These are phyloP conservation scores for Balaeniceps rex DNA, from an alignment of 2,113 vertebrate genomes.

Conservation along the genomic window DNA sequence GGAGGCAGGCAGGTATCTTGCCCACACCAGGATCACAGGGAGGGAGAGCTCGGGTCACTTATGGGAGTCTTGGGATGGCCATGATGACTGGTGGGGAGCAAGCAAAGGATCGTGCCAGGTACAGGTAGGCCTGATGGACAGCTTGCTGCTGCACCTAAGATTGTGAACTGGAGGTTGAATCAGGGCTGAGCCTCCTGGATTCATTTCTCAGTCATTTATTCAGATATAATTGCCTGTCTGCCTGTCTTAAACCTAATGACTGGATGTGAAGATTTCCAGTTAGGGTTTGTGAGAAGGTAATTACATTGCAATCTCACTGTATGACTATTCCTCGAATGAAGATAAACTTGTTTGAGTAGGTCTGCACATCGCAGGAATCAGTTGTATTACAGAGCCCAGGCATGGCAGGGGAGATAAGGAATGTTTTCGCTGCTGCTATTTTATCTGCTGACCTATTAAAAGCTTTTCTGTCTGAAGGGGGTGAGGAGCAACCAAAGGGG, in stretches of 20 bases:
- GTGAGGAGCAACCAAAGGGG: not conserved
- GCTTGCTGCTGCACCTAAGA: not conserved
- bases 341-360: constrained; percentile 54
- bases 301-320: constrained; percentile 61
- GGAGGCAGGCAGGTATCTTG: not conserved
- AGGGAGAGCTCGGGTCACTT: not conserved
- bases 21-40: not conserved
- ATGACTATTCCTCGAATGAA: constrained; percentile 58
- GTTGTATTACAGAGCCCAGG: constrained; percentile 55
- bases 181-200: constrained; percentile 12
- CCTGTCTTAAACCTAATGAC: constrained; percentile 66
- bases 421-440: constrained; percentile 29
- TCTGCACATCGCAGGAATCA: constrained; percentile 48
- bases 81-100: not conserved
- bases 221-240: constrained; percentile 71
- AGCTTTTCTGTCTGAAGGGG: constrained; percentile 42
- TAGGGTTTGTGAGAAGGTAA: constrained; percentile 63
- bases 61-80: not conserved
- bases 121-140: not conserved
- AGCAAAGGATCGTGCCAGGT: not conserved
- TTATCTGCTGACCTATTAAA: constrained; percentile 55
- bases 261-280: constrained; percentile 70
- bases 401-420: constrained; percentile 63
- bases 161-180: constrained; percentile 9
- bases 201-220: constrained; percentile 69